Evolutionary conservation across 1,140 invertebrate genomes (phyloP), one percentile per base, ranked within the genome.

Genomic region (Neelides sp.): DNA sequence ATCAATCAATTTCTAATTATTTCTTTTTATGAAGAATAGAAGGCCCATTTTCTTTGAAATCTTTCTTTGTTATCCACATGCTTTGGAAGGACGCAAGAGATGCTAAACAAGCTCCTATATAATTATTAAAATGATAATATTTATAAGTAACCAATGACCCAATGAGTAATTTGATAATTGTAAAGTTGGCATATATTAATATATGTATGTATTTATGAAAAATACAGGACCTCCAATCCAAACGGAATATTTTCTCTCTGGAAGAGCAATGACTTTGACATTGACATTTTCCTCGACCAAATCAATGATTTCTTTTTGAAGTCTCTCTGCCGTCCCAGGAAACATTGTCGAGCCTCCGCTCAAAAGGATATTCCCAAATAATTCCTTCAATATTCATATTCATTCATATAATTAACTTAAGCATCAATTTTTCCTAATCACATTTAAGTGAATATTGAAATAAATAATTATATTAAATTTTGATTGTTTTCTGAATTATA

Each of bases 231-330:
- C 71, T 47, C 67, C 64, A 69, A 74, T 73, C 71, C 71, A 73
- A 19, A 75, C 71, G 41, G 74, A 76, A 62, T 77, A 78, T 61
- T 76, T 77, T 48, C 74, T 66, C 63, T 78, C 75, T 41, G 75
- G 74, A 48, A 68, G 75, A 54, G 75, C 75, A 53, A 75, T 74
- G 57, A 75, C 73, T 65, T 75, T 77, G 58, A 77, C 73, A 61
- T 75, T 75, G 69, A 75, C 72, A 26, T 68, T 72, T 26, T 58
- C 57, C 49, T 72, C 72, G 53, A 72, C 72, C 37, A 76, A 57
- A 23, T 69, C 64, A 23, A 66, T 70, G 55, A 75, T 71, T 61
- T 75, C 73, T 54, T 73, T 73, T 50, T 74, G 70, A 66, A 75
- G 71, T 28, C 73, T 55, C 49, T 73, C 72, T 51, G 68, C 66